These are phyloP conservation scores for Morone chrysops DNA, from an alignment of 2,113 vertebrate species.

Conservation along the genomic window DNA sequence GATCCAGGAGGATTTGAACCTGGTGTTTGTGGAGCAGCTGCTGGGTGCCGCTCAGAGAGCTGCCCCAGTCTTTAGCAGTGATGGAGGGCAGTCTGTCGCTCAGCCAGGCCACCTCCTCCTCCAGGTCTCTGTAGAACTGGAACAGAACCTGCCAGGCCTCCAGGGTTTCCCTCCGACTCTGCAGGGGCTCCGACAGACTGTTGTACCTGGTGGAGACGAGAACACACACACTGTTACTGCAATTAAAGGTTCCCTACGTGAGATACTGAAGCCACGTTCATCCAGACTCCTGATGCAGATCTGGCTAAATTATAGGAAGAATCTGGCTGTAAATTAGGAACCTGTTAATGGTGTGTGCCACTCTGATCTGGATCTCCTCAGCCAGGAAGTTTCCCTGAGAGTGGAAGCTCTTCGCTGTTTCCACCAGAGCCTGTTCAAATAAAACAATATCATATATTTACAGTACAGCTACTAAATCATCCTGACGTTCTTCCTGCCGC, in stretches of 20 bases:
- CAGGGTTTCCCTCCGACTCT: conserved; percentile 81
- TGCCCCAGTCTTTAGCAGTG: conserved; percentile 82
- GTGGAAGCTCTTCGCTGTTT: conserved; percentile 81
- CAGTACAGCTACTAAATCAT: too few species aligned
- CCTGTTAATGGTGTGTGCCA: conserved; percentile 85
- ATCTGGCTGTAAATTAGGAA: conserved; percentile 42
- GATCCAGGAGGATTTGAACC: conserved; percentile 73
- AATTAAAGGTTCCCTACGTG: too few species aligned
- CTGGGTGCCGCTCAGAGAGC: conserved; percentile 80
- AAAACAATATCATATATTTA: background rate
- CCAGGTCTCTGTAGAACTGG: conserved; percentile 88
- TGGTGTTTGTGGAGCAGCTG: conserved; percentile 89
- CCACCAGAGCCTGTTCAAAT: conserved; percentile 77
- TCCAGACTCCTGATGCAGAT: too few species aligned
- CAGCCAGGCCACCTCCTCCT: conserved; percentile 89
- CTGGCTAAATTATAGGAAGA: too few species aligned
- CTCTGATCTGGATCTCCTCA: conserved; percentile 85
- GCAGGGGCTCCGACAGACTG: conserved; percentile 83
- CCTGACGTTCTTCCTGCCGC: background rate
- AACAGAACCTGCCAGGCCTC: conserved; percentile 87
- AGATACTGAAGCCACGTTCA: too few species aligned
- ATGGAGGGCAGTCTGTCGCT: conserved; percentile 83
- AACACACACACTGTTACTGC: background rate
- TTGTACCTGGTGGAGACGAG: conserved; percentile 81
- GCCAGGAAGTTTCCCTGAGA: conserved; percentile 86